These are phyloP conservation scores for Tursiops truncatus DNA, from an alignment of 2,113 vertebrate species.

Conservation along the genomic window DNA sequence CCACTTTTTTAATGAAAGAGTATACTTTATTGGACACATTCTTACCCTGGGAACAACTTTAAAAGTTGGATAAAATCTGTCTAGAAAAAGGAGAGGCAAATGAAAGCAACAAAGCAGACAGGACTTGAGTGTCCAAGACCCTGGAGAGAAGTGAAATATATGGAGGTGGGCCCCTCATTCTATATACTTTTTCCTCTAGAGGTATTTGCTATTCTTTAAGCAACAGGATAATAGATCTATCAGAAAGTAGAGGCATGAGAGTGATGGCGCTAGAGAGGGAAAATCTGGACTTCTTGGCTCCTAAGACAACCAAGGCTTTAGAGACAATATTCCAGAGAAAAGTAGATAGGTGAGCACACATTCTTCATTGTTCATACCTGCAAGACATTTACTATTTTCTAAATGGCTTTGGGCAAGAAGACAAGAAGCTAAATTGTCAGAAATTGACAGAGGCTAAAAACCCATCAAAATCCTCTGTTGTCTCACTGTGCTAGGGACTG, in stretches of 20 bases:
- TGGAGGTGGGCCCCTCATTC: neutral
- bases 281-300: neutral
- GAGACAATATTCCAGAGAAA: neutral
- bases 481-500: neutral
- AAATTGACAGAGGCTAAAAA: neutral
- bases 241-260: no score
- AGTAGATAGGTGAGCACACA: neutral
- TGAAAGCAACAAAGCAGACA: accelerated
- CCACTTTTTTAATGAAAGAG: neutral
- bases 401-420: neutral
- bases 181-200: neutral
- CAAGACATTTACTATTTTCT: neutral
- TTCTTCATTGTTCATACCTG: neutral
- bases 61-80: neutral
- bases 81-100: neutral
- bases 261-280: neutral
- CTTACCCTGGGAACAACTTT: neutral
- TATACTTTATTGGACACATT: neutral
- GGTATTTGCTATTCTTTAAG: neutral
- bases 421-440: neutral
- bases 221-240: neutral
- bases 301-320: neutral
- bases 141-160: no score
- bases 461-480: neutral
- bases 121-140: no score